Percentiles rank a stretch among this genome's conserved stretches.
phyloP scores from a whole-genome alignment of 2,113 vertebrate species.

The Cervus canadensis region DNA sequence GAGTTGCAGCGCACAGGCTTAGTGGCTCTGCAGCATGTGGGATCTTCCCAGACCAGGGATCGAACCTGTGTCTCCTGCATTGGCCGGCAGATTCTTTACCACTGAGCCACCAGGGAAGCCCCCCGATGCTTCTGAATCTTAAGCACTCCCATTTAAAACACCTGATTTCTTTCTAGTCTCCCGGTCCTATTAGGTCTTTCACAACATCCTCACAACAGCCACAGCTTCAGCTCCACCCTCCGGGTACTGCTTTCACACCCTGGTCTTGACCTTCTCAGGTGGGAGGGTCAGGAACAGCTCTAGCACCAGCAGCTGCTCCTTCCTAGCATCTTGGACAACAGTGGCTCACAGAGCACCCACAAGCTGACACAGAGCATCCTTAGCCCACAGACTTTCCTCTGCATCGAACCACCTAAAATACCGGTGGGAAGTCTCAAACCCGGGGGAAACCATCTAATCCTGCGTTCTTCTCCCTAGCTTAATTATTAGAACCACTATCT shows the following conservation, averaged over 20 bases:
- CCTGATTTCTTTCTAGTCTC: neutral
- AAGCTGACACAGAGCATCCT: neutral
- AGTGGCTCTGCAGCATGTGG: neutral
- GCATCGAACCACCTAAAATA: neutral
- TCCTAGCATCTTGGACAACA: neutral
- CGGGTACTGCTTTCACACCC: neutral
- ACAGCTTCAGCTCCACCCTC: neutral
- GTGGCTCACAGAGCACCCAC: neutral
- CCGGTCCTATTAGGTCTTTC: neutral
- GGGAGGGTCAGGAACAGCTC: neutral
- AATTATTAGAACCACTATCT: neutral
- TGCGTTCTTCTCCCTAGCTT: neutral
- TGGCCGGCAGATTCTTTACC: neutral
- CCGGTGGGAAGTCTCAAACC: neutral
- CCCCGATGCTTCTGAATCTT: neutral
- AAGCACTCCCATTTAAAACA: neutral
- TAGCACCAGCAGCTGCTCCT: neutral
- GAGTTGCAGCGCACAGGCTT: fast-evolving
- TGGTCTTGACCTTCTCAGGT: neutral
- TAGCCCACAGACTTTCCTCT: neutral
- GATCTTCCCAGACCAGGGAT: neutral
- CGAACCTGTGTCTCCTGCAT: neutral
- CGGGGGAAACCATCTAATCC: neutral
- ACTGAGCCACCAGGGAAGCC: neutral
- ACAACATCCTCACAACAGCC: neutral